phyloP scores from a whole-genome alignment of 2,113 vertebrate species.

The Todiramphus saurophagus region DNA sequence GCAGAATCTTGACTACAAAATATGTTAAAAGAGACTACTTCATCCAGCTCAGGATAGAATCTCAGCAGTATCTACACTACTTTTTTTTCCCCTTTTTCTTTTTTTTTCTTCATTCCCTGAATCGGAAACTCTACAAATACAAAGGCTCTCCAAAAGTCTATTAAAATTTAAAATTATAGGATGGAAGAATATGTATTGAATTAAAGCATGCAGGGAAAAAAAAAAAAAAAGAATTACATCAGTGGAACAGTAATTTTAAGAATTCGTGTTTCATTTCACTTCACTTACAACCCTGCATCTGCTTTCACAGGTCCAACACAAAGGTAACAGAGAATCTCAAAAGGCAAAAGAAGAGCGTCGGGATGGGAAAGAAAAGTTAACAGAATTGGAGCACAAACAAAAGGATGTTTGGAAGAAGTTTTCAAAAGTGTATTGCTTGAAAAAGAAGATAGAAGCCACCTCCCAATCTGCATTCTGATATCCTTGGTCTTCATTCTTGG shows the following conservation, averaged over 20 bases:
- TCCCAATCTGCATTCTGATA: not conserved
- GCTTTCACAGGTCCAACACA: not conserved
- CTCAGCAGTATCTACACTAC: not conserved
- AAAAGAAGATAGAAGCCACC: not conserved
- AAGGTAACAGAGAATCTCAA: not conserved
- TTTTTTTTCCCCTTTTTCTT: not conserved
- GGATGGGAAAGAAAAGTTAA: not conserved
- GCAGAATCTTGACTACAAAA: not conserved
- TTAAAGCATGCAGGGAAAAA: not conserved
- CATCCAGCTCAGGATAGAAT: not conserved
- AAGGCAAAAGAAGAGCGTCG: not conserved
- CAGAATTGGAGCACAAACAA: not conserved
- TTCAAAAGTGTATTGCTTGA: not conserved
- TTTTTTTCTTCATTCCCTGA: accelerated
- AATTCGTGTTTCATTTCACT: not conserved
- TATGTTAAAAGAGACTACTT: not conserved
- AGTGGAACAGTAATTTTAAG: not conserved
- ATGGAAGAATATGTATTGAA: not conserved
- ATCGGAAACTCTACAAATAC: not conserved
- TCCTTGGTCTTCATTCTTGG: not conserved
- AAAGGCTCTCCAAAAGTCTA: not conserved
- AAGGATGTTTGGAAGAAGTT: not conserved
- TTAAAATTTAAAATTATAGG: not conserved
- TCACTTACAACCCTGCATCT: not conserved
- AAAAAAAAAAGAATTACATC: not conserved